These are phyloP conservation scores for Calosoma granatense DNA, from an alignment of 1,140 invertebrate genomes.

Conservation along the genomic window DNA sequence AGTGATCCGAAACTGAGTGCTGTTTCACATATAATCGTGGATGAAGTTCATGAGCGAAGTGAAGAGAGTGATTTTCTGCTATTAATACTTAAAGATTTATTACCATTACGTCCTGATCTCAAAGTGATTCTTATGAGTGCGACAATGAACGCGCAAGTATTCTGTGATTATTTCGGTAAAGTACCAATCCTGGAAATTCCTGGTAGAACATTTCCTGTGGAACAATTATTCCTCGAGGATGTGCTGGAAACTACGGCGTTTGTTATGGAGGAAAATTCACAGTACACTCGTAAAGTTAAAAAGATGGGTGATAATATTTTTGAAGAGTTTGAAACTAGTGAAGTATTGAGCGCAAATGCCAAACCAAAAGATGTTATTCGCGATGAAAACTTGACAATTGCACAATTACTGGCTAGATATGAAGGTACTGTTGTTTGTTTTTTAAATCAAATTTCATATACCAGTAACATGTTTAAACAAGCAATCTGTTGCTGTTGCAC, in stretches of 20 bases:
- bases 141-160: constrained; percentile 68
- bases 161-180: constrained; percentile 66
- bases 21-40: constrained; percentile 71
- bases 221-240: constrained; percentile 70
- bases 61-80: constrained; percentile 81
- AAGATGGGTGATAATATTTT: constrained; percentile 40
- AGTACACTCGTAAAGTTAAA: constrained; percentile 52
- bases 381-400: constrained; percentile 57
- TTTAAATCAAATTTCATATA: neutral
- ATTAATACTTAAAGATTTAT: constrained; percentile 64
- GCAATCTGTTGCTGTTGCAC: neutral
- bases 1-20: constrained; percentile 57
- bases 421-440: constrained; percentile 30
- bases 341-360: constrained; percentile 37
- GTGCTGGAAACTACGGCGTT: constrained; percentile 57
- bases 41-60: constrained; percentile 87
- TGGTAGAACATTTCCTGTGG: constrained; percentile 70
- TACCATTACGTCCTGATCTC: constrained; percentile 56
- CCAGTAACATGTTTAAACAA: too few species aligned
- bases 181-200: constrained; percentile 63
- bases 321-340: constrained; percentile 50
- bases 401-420: constrained; percentile 50
- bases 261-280: constrained; percentile 60
- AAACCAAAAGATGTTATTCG: constrained; percentile 48
- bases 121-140: constrained; percentile 83